Conservation (phyloP, 2,888 invertebrate genomes). For the Tuberolachnus salignus region DNA sequence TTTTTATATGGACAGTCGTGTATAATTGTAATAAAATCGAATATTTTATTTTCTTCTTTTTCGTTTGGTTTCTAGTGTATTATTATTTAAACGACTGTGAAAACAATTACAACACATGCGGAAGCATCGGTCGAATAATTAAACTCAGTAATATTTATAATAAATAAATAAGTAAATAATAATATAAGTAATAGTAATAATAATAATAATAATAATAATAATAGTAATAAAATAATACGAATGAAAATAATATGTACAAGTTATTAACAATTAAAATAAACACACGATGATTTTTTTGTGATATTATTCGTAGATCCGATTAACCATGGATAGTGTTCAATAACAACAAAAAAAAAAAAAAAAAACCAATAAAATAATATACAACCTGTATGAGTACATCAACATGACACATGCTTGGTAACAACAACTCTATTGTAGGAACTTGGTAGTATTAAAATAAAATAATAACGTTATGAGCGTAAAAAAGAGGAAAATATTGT, state of each 20-base stretch:
- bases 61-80: conserved; percentile 9
- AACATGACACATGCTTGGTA: conserved; percentile 54
- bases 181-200: conserved; percentile 25
- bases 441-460: conserved; percentile 40
- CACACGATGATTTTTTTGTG: conserved; percentile 45
- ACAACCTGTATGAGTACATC: conserved; percentile 53
- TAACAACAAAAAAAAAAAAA: conserved; percentile 33
- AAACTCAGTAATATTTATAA: conserved; percentile 27
- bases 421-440: conserved; percentile 56
- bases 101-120: conserved; percentile 47
- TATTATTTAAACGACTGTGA: conserved; percentile 9
- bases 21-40: conserved; percentile 40
- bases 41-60: conserved; percentile 8
- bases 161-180: conserved; percentile 30
- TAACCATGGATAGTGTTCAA: conserved; percentile 21
- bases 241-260: conserved; percentile 47
- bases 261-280: conserved; percentile 47
- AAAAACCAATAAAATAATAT: conserved; percentile 27
- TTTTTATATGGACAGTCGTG: conserved; percentile 31
- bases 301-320: conserved; percentile 25
- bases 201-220: conserved; percentile 10
- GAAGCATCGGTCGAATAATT: conserved; percentile 36
- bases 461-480: conserved; percentile 34
- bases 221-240: conserved; percentile 18
- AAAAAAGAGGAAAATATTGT: conserved; percentile 12